A percentile compares a stretch with the other conserved stretches of the same genome.
phyloP scores from a whole-genome alignment of 1,140 invertebrate species.

The Heliconius hermathena region DNA sequence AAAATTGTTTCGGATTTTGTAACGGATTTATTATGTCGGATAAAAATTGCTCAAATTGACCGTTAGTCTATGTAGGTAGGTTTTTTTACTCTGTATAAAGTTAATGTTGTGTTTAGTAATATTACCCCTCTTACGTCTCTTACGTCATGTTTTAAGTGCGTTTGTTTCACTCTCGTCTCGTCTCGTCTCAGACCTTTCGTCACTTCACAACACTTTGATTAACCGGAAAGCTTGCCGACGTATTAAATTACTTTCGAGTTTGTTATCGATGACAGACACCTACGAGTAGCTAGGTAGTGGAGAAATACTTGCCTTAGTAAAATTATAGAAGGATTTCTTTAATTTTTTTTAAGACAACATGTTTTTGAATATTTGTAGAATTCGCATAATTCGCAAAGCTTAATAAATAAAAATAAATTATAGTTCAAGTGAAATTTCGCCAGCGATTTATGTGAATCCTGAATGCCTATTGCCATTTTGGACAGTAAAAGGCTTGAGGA shows the following conservation, averaged over 20 bases:
- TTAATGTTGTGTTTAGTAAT: background rate
- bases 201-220: conserved; percentile 66
- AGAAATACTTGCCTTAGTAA: conserved; percentile 18
- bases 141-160: background rate
- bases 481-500: background rate
- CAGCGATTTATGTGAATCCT: conserved; percentile 75
- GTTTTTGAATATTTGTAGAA: conserved; percentile 38
- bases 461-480: conserved; percentile 53
- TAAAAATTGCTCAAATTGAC: conserved; percentile 13
- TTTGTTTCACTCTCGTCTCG: conserved; percentile 38
- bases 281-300: conserved; percentile 33
- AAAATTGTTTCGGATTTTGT: conserved; percentile 18
- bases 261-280: conserved; percentile 60
- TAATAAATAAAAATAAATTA: conserved; percentile 32
- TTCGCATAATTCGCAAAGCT: conserved; percentile 71
- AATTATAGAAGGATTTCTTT: conserved; percentile 55
- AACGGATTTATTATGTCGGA: background rate
- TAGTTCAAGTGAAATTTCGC: conserved; percentile 46
- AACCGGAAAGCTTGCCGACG: conserved; percentile 58
- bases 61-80: background rate
- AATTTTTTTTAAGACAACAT: conserved; percentile 37
- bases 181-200: conserved; percentile 55
- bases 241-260: conserved; percentile 69
- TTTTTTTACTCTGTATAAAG: background rate
- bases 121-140: background rate